phyloP scores from a whole-genome alignment of 2,797 vertebrate genomes.

The Caiman crocodilus region DNA sequence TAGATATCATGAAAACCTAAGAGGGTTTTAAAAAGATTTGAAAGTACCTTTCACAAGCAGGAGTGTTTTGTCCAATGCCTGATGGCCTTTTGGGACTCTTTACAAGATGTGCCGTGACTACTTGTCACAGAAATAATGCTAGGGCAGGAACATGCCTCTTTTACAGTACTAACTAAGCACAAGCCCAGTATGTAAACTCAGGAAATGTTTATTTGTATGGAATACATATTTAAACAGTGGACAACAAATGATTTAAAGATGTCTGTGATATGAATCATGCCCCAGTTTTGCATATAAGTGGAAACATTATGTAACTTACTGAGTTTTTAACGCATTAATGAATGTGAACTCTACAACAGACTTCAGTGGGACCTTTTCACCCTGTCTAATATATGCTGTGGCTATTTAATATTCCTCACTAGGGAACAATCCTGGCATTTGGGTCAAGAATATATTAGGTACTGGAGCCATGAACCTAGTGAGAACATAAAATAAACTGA shows the following conservation, averaged over 20 bases:
- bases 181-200: slow-evolving; percentile 46
- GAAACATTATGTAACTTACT: slow-evolving; percentile 69
- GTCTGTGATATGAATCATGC: slow-evolving; percentile 71
- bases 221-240: slow-evolving; percentile 53
- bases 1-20: not conserved
- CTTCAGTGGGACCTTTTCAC: slow-evolving; percentile 68
- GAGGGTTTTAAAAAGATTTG: slow-evolving; percentile 9
- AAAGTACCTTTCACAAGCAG: slow-evolving; percentile 41
- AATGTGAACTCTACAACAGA: slow-evolving; percentile 54
- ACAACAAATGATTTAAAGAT: slow-evolving; percentile 68
- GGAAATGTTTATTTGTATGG: slow-evolving; percentile 67
- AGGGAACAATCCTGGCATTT: slow-evolving; percentile 67
- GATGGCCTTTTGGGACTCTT: not conserved
- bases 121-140: slow-evolving; percentile 45
- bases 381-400: slow-evolving; percentile 65
- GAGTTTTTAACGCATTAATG: slow-evolving; percentile 62
- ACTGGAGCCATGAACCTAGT: slow-evolving; percentile 67
- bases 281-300: slow-evolving; percentile 67
- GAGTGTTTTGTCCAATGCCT: slow-evolving; percentile 20
- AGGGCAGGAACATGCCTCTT: slow-evolving; percentile 43
- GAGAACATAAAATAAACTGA: slow-evolving; percentile 76
- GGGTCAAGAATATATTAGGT: slow-evolving; percentile 71
- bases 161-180: slow-evolving; percentile 55
- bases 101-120: slow-evolving; percentile 28
- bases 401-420: slow-evolving; percentile 74